Evolutionary conservation across 2,113 vertebrate genomes (phyloP).

Genomic region (Callithrix jacchus): DNA sequence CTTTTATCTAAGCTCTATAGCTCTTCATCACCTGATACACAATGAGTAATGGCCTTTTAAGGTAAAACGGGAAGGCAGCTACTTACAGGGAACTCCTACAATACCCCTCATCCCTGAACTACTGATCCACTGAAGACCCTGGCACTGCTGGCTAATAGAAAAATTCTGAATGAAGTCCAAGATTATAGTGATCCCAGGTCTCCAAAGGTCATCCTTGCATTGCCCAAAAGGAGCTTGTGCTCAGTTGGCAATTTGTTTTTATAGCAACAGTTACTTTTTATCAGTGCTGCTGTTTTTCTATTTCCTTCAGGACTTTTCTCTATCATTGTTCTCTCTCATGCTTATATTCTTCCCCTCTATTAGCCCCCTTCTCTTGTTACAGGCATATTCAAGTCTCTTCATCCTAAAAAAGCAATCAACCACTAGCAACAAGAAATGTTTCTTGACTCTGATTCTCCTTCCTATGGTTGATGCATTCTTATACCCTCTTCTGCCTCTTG

Average conservation of each 20-base stretch:
- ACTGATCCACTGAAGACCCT: neutral
- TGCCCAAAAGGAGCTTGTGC: neutral
- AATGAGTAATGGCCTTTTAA: neutral
- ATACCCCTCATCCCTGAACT: neutral
- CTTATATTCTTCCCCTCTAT: neutral
- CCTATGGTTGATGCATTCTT: neutral
- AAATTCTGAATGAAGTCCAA: neutral
- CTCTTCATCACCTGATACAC: neutral
- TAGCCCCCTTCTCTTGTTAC: neutral
- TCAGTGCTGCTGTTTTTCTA: neutral
- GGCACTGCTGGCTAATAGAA: neutral
- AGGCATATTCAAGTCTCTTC: neutral
- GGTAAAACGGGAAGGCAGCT: neutral
- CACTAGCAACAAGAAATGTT: neutral
- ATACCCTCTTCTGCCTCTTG: neutral
- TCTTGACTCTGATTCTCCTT: neutral
- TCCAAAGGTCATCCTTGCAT: neutral
- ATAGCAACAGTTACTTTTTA: neutral
- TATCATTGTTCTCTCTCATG: neutral
- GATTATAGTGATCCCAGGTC: neutral
- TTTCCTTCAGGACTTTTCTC: neutral
- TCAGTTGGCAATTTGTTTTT: neutral
- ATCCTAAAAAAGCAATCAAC: neutral
- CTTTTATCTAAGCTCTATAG: neutral
- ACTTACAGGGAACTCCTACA: rapidly evolving